Percentiles rank a stretch among this genome's conserved stretches.
Conservation (phyloP, 2,888 invertebrate genomes). For the Auanema sp. region DNA sequence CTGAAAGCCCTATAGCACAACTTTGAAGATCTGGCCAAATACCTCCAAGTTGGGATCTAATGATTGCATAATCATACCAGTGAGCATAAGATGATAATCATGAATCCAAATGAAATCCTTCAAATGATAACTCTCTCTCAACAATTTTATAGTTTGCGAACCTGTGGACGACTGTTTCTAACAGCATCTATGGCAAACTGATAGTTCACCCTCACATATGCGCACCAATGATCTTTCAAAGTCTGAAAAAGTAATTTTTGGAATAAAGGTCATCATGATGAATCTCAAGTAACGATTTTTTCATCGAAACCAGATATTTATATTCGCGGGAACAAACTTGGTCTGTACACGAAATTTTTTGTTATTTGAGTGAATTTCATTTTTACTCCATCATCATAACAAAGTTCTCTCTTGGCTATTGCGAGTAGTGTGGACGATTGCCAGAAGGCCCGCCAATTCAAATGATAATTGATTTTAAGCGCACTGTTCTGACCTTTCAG, state of each 20-base stretch:
- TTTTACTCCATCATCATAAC: too few species aligned
- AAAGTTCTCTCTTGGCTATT: neutral
- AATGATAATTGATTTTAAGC: too few species aligned
- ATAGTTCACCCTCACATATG: constrained; percentile 63
- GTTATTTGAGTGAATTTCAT: too few species aligned
- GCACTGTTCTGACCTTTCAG: too few species aligned
- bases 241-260: too few species aligned
- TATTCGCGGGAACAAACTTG: neutral
- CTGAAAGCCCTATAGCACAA: constrained; percentile 13
- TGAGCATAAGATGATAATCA: constrained; percentile 89
- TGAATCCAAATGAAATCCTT: constrained; percentile 86
- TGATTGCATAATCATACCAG: constrained; percentile 86
- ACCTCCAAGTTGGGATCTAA: constrained; percentile 62
- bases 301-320: neutral
- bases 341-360: too few species aligned
- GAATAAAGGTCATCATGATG: too few species aligned
- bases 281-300: too few species aligned
- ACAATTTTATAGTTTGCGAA: neutral
- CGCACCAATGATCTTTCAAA: constrained; percentile 58
- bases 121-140: neutral
- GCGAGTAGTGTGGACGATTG: too few species aligned
- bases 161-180: constrained; percentile 60
- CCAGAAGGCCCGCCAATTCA: too few species aligned
- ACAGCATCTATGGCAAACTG: constrained; percentile 64
- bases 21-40: neutral